Evolutionary conservation across 2,113 vertebrate genomes (phyloP).

Genomic region (Progne subis): DNA sequence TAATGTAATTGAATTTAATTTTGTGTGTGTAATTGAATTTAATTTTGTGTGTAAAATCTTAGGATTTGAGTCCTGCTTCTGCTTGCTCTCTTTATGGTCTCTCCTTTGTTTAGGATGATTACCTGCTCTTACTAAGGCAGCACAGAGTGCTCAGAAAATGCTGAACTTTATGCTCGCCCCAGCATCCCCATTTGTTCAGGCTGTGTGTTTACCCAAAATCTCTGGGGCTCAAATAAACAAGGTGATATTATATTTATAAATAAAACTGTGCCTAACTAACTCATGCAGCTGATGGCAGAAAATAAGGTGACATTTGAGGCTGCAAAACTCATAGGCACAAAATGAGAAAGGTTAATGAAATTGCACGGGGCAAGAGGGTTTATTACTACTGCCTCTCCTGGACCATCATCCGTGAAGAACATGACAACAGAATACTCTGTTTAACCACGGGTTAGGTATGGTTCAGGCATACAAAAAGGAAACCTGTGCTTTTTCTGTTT

Average conservation of each 20-base stretch:
- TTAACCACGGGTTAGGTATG: neutral
- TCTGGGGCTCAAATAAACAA: neutral
- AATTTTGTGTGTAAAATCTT: neutral
- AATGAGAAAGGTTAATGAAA: slow-evolving; percentile 25
- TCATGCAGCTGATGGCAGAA: neutral
- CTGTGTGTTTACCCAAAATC: neutral
- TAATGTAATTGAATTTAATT: neutral
- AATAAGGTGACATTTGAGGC: neutral
- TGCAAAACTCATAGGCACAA: neutral
- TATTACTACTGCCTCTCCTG: neutral
- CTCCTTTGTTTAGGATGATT: neutral
- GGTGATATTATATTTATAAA: neutral
- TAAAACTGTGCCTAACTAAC: neutral
- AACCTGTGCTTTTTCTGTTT: neutral
- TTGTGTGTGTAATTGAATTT: neutral
- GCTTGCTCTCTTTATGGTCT: neutral
- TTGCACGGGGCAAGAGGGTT: neutral
- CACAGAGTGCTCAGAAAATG: neutral
- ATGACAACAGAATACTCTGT: neutral
- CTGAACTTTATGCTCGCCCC: neutral
- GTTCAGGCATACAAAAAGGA: neutral
- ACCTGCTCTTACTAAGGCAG: neutral
- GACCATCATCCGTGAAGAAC: neutral
- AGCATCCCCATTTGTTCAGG: neutral
- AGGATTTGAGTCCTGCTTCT: neutral